Evolutionary conservation across 2,797 vertebrate genomes (phyloP).

Genomic region (Onychomys torridus): DNA sequence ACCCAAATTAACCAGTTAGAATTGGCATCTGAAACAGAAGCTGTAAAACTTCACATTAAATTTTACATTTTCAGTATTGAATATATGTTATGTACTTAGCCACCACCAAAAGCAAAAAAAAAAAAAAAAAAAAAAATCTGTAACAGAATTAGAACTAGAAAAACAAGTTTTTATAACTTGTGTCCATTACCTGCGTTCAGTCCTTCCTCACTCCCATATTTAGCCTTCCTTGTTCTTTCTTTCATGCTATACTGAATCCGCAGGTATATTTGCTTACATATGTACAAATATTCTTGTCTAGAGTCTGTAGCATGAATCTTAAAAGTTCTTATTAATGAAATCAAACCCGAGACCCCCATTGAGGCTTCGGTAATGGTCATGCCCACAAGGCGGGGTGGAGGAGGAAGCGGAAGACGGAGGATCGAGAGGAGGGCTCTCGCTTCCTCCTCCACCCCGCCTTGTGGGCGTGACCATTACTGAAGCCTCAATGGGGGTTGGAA

Average conservation of each 20-base stretch:
- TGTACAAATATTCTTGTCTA: background rate
- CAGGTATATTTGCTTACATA: background rate
- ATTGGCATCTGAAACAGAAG: background rate
- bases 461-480: too few species aligned
- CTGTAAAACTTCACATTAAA: background rate
- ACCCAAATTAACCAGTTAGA: background rate
- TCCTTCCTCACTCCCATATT: background rate
- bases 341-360: too few species aligned
- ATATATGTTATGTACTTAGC: background rate
- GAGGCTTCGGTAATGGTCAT: too few species aligned
- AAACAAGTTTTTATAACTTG: background rate
- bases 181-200: background rate
- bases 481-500: too few species aligned
- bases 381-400: too few species aligned
- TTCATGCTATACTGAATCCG: background rate
- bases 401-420: too few species aligned
- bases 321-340: too few species aligned
- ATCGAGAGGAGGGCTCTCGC: too few species aligned
- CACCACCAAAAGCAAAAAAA: background rate
- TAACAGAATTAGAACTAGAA: background rate
- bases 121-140: too few species aligned
- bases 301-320: too few species aligned
- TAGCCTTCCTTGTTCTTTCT: background rate
- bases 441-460: too few species aligned
- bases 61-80: background rate